Base-by-base conservation (phyloP, 1,140 invertebrate species). In the Idris sp. region DNA sequence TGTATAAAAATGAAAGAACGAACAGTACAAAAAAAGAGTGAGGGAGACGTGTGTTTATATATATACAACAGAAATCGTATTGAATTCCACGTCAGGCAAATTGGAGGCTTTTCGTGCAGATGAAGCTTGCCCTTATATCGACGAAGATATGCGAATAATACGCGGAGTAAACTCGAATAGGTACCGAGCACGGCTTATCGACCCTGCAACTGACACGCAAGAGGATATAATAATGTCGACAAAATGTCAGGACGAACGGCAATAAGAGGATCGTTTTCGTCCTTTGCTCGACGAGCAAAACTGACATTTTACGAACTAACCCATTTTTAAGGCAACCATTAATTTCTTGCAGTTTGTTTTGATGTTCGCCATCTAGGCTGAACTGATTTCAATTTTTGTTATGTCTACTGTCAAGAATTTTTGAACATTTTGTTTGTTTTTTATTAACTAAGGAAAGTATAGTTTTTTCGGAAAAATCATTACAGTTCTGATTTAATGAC, bases 121-220 rank as follows among this genome's bases (percentile, higher is more conserved):
- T 62, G 62, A 49, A 49, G 62, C 13, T 25, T 56, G 46, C 30
- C 62, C 49, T 64, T 64, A 51, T 56, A 56, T 54, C 59, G 65
- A 56, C 59, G 46, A 61, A 76, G 73, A 75, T 75, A 69, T 54
- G 59, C 53, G 73, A 71, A 71, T 76, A 71, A 67, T 67, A 67
- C 65, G 46, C 46, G 54, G 8, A 38, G 49, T 48, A 43, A n/a
- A 56, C 31, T 68, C 54, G 40, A 56, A 74, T 68, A 62, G 49
- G 49, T 40, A 68, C 41, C 58, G 36, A 62, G 62, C 18, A 46
- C 46, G 33, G 61, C 61, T 76, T 76, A 72, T 76, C 74, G 67
- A 76, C 68, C 67, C 74, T 72, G 67, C 58, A 43, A 76, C 62
- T 73, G 74, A 76, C 74, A 77, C 74, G 74, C 74, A 30, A 72